A percentile compares a stretch with the other conserved stretches of the same genome.
phyloP scores from a whole-genome alignment of 2,113 vertebrate genomes.

The Ancistrus triradiatus region DNA sequence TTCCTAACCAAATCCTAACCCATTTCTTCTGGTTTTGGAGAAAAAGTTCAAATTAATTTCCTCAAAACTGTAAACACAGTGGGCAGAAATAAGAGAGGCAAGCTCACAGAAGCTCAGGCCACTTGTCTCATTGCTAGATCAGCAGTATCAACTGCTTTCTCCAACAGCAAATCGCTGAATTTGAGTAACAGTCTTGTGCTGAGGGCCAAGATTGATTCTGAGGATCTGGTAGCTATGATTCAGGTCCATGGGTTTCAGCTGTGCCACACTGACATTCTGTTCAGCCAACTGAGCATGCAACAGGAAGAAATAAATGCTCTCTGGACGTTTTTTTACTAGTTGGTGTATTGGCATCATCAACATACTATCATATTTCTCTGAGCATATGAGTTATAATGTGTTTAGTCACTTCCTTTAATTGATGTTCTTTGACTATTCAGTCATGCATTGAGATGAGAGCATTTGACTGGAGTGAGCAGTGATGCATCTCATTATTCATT shows the following conservation, averaged over 20 bases:
- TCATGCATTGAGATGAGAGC: not conserved
- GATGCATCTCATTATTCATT: too few relatives aligned
- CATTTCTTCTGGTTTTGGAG: not conserved
- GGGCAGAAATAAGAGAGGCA: constrained; percentile 43
- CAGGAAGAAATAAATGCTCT: not conserved
- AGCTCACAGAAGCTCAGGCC: constrained; percentile 44
- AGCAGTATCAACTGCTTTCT: constrained; percentile 15
- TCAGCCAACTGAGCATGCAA: too few relatives aligned
- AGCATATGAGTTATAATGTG: too few relatives aligned
- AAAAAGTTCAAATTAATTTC: not conserved
- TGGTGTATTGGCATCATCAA: too few relatives aligned
- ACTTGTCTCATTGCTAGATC: constrained; percentile 37
- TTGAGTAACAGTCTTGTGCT: constrained; percentile 26
- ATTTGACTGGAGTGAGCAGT: too few relatives aligned
- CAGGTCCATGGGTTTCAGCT: constrained; percentile 20
- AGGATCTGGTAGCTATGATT: constrained; percentile 44
- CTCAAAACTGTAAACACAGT: constrained; percentile 8
- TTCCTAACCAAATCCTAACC: constrained; percentile 3
- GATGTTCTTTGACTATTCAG: not conserved
- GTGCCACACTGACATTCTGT: constrained; percentile 4
- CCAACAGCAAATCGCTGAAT: constrained; percentile 33
- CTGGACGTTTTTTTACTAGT: too few relatives aligned
- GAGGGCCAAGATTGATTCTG: constrained; percentile 41
- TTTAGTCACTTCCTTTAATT: too few relatives aligned
- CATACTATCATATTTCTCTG: too few relatives aligned